Conservation (phyloP, 2,113 vertebrate genomes). For the Sceloporus tristichus region DNA sequence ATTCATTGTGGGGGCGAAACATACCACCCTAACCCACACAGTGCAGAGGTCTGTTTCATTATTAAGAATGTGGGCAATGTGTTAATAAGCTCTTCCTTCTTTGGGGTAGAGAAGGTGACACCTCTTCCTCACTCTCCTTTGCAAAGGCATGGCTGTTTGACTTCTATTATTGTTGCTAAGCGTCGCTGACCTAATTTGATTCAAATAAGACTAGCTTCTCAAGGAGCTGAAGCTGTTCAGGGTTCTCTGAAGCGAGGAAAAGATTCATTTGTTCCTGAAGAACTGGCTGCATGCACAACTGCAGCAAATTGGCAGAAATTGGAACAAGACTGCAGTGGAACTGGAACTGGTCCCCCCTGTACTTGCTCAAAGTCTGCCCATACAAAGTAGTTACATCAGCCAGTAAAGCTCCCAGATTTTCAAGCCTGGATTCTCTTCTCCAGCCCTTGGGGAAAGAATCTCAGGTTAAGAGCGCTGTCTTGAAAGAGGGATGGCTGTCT, state of each 20-base stretch:
- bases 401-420: too few relatives aligned
- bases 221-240: constrained; percentile 6
- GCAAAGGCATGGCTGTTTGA: not conserved
- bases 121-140: not conserved
- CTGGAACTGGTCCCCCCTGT: not conserved
- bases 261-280: constrained; percentile 11
- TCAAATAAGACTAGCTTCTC: constrained; percentile 26
- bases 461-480: too few relatives aligned
- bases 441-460: too few relatives aligned
- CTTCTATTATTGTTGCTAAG: not conserved
- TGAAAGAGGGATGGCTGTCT: too few relatives aligned
- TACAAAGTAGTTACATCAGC: too few relatives aligned
- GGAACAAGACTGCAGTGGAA: not conserved
- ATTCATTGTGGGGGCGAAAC: constrained; percentile 32
- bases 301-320: not conserved
- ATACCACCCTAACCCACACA: constrained; percentile 2
- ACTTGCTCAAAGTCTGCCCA: too few relatives aligned
- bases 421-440: too few relatives aligned
- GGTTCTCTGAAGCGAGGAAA: not conserved
- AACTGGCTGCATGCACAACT: not conserved
- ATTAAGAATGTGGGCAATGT: constrained; percentile 34
- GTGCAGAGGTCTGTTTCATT: constrained; percentile 20
- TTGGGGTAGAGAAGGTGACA: constrained; percentile 22
- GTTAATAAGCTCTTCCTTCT: constrained; percentile 35
- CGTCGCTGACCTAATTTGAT: constrained; percentile 26